A percentile compares a stretch with the other conserved stretches of the same genome.
These are phyloP conservation scores for Melieria omissa DNA, from an alignment of 2,888 invertebrate genomes.

Conservation along the genomic window DNA sequence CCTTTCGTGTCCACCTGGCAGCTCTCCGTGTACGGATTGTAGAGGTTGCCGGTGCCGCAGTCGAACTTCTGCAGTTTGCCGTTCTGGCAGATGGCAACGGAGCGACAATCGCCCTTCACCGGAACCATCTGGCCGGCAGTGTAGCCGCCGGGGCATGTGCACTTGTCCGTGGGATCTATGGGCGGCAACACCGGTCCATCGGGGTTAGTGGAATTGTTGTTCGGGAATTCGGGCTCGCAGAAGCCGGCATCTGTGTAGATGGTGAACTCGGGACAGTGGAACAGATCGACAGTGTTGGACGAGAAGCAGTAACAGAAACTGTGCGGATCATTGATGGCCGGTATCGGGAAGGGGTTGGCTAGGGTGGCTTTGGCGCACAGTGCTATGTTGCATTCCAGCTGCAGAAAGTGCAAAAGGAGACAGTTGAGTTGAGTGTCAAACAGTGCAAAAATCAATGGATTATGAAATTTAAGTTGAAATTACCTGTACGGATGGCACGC, in stretches of 20 bases:
- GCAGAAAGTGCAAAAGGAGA: not conserved
- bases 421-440: not conserved
- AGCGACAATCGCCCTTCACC: conserved; percentile 51
- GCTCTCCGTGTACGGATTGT: conserved; percentile 39
- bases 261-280: conserved; percentile 42
- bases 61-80: conserved; percentile 46
- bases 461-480: conserved; percentile 22
- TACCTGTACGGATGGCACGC: conserved; percentile 45
- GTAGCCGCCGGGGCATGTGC: conserved; percentile 50
- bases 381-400: conserved; percentile 37
- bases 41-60: conserved; percentile 56
- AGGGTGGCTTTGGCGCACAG: conserved; percentile 40
- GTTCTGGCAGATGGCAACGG: conserved; percentile 51
- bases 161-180: conserved; percentile 16
- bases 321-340: conserved; percentile 40
- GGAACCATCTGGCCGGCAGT: conserved; percentile 46
- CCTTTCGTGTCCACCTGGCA: conserved; percentile 50
- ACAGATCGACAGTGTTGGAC: conserved; percentile 33
- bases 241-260: conserved; percentile 34
- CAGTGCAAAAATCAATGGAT: conserved; percentile 5
- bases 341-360: conserved; percentile 39
- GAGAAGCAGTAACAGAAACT: conserved; percentile 55
- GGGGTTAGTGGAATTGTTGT: not conserved
- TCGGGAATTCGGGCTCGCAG: conserved; percentile 22
- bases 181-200: not conserved